Conservation (phyloP, 23 tunicate genomes). For the Phallusia fumigata region DNA sequence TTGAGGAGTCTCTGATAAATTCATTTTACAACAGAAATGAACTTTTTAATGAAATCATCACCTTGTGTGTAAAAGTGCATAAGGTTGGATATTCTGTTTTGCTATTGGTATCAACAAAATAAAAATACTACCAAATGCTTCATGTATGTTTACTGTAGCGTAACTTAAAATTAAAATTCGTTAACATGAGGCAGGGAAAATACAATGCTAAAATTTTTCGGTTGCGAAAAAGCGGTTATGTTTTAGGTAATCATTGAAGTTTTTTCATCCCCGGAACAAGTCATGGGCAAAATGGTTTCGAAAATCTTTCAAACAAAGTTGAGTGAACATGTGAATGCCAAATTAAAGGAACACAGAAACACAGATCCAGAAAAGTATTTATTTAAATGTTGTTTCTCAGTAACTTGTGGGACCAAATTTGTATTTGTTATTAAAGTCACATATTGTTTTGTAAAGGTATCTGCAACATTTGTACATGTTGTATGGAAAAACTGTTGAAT, state of each 20-base stretch:
- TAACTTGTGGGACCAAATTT: not conserved
- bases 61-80: conserved; percentile 80
- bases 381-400: not conserved
- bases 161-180: no score
- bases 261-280: conserved; percentile 94
- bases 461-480: conserved; percentile 63
- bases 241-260: conserved; percentile 63
- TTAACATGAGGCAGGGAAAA: no score
- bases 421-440: not conserved
- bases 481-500: conserved; percentile 70
- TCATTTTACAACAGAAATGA: conserved; percentile 68
- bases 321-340: conserved; percentile 56
- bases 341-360: conserved; percentile 45
- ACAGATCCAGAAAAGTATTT: conserved; percentile 78
- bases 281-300: conserved; percentile 85
- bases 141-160: no score
- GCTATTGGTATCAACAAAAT: not conserved
- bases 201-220: no score
- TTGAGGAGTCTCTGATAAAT: conserved; percentile 73
- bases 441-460: conserved; percentile 25
- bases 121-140: not conserved
- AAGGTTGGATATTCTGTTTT: conserved; percentile 16
- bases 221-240: not conserved
- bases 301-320: conserved; percentile 75
- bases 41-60: conserved; percentile 64